Conservation (phyloP, 2,888 invertebrate species). For the Lasioglossum villosulum region DNA sequence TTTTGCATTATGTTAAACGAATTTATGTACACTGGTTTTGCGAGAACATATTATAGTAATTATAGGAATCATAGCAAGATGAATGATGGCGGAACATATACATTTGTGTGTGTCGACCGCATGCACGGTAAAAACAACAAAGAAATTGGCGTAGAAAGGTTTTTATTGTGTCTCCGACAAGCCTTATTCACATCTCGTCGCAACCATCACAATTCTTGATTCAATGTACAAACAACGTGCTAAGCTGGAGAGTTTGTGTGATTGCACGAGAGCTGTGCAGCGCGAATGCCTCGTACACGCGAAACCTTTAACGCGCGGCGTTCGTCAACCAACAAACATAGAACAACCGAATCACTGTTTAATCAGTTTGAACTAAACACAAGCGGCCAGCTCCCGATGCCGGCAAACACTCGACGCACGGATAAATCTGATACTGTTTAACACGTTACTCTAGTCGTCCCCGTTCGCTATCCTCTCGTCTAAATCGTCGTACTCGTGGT, state of each 20-base stretch:
- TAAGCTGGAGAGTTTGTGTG: conserved; percentile 13
- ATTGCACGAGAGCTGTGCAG: background rate
- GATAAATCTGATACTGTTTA: background rate
- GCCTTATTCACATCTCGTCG: conserved; percentile 23
- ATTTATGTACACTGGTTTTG: background rate
- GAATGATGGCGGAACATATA: too few relatives aligned
- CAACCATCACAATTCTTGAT: conserved; percentile 6
- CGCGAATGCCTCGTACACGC: background rate
- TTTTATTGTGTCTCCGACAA: conserved; percentile 42
- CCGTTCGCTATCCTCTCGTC: conserved; percentile 80
- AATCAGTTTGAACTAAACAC: conserved; percentile 37
- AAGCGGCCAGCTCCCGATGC: conserved; percentile 3
- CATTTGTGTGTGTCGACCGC: too few relatives aligned
- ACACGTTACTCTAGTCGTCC: conserved; percentile 75
- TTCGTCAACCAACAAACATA: background rate
- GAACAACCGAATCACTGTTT: conserved; percentile 1
- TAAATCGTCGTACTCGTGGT: conserved; percentile 73
- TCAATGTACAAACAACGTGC: background rate
- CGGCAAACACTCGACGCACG: background rate
- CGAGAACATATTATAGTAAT: too few relatives aligned
- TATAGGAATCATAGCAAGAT: too few relatives aligned
- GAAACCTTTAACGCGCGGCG: conserved; percentile 22
- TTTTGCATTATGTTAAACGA: conserved; percentile 9
- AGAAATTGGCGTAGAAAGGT: conserved; percentile 29
- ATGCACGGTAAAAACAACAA: too few relatives aligned